Conservation (phyloP, 1,140 invertebrate genomes). For the Tetraneura akinire region DNA sequence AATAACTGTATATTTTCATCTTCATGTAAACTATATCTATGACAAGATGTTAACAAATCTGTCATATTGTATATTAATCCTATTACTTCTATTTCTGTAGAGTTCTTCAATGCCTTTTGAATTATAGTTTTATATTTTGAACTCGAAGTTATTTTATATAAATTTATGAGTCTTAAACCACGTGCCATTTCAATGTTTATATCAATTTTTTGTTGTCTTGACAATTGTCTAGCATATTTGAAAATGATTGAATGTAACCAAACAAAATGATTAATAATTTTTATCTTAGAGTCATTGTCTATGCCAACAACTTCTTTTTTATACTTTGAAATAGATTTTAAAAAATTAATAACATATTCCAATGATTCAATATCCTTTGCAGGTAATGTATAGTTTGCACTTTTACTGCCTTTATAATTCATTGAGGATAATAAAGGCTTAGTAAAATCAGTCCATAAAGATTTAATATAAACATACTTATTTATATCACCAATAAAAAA, state of each 20-base stretch:
- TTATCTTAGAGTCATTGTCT: neutral
- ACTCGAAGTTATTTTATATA: neutral
- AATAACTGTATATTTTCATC: neutral
- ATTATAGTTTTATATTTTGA: neutral
- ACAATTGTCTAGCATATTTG: neutral
- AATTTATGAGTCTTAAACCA: neutral
- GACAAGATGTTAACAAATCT: neutral
- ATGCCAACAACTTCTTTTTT: neutral
- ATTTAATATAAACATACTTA: neutral
- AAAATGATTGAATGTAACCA: slow-evolving; percentile 26
- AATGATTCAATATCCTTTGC: slow-evolving; percentile 33
- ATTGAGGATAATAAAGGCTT: slow-evolving; percentile 3
- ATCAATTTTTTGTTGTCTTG: slow-evolving; percentile 46
- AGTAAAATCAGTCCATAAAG: neutral
- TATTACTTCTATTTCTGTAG: neutral
- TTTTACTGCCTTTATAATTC: neutral
- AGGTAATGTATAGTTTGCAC: neutral
- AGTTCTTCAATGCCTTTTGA: too few species aligned
- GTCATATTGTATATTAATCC: neutral
- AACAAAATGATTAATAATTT: neutral
- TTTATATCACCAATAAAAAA: neutral
- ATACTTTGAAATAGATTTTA: slow-evolving; percentile 12
- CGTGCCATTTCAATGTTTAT: slow-evolving; percentile 52
- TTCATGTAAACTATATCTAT: neutral
- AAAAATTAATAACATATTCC: slow-evolving; percentile 1